Evolutionary conservation across 30 jellyfish, hydroid and myxozoan species (phyloP), one percentile per base, ranked within the genome.

Genomic region (Hydra vulgaris): DNA sequence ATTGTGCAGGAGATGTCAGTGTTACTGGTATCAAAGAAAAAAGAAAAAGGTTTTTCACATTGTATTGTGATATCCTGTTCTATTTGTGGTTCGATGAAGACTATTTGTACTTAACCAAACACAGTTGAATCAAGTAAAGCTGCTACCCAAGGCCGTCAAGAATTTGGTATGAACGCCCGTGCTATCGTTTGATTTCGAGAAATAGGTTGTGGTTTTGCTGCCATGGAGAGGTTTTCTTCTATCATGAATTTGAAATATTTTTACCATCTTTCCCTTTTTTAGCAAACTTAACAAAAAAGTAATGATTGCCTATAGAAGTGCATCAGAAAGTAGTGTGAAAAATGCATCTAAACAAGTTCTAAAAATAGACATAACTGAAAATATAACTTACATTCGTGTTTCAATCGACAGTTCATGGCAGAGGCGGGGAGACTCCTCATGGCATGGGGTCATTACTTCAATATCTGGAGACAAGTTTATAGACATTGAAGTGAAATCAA

Each of bases 401-500:
- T 40, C 61, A 40, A 40, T 40, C 12, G 12, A 40, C 61, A 40
- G 61, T 40, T 40, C 61, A 40, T 3, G 61, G 61, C 61, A 40
- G 61, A 40, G 12, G 61, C 75, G 15, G 27, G 75, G 75, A 68
- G 8, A 68, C 75, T 8, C 27, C 25, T 23, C n/a, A 68, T 23
- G 7, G 7, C 75, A 7, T 68, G 75, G 75, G 8, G 27, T 68
- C 27, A 23, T 68, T 1, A 1, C 75, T n/a, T 7, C 15, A 40
- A 12, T 40, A 40, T 40, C 61, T 40, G 61, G 61, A n/a, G 75
- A 68, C 15, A 68, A 68, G 75, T 68, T 7, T 68, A 68, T 68
- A 68, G 75, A 68, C 75, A 68, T 68, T 40, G 61, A 40, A 40
- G 61, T 40, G 61, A 40, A 68, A 8, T 68, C 75, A 23, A 68